phyloP scores from a whole-genome alignment of 2,888 invertebrate genomes.

The Eubasilissa splendida region DNA sequence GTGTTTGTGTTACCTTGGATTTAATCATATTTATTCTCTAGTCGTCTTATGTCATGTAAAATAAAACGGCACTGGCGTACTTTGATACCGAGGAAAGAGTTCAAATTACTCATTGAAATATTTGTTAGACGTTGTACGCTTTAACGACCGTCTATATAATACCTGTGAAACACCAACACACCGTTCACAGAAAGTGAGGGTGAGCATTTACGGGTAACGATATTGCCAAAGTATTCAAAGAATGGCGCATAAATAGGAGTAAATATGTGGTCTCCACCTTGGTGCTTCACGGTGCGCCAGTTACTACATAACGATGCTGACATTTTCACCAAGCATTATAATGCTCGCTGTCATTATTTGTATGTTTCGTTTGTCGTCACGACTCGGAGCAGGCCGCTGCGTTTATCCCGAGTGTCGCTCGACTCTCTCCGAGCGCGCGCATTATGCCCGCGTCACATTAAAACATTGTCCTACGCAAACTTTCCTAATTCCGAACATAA shows the following conservation, averaged over 20 bases:
- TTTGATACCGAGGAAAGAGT: not conserved
- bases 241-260: slow-evolving; percentile 41
- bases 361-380: slow-evolving; percentile 41
- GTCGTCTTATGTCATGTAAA: slow-evolving; percentile 26
- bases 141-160: slow-evolving; percentile 1
- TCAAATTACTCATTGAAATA: not conserved
- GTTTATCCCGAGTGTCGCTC: not conserved
- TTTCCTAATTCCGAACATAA: too few species aligned
- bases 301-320: slow-evolving; percentile 48
- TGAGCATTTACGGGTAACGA: slow-evolving; percentile 1
- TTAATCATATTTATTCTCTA: slow-evolving; percentile 32
- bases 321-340: slow-evolving; percentile 50
- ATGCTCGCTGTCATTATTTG: slow-evolving; percentile 47
- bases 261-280: slow-evolving; percentile 44
- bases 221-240: slow-evolving; percentile 44
- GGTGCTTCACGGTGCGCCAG: slow-evolving; percentile 48
- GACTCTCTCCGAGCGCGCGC: not conserved
- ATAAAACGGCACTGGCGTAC: slow-evolving; percentile 1
- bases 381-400: slow-evolving; percentile 1
- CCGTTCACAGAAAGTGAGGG: slow-evolving; percentile 13
- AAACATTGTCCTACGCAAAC: too few species aligned
- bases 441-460: too few species aligned
- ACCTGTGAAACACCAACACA: not conserved
- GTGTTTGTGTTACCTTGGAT: slow-evolving; percentile 12
- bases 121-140: not conserved